Percentiles rank a stretch among this genome's conserved stretches.
These are phyloP conservation scores for Rhaphigaster nebulosa DNA, from an alignment of 2,888 invertebrate genomes.

Conservation along the genomic window DNA sequence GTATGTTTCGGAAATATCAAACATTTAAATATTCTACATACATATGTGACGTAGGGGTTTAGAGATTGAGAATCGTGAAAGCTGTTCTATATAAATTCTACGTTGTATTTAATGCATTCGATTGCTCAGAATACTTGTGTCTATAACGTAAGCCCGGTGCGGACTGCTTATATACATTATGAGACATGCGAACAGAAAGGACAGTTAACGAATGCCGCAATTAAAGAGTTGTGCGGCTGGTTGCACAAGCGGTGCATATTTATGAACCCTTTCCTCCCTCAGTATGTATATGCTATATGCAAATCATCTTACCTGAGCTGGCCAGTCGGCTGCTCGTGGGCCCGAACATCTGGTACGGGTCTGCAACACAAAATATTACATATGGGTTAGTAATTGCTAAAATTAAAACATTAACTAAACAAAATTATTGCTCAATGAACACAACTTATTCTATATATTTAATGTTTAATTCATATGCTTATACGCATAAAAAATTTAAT, in stretches of 20 bases:
- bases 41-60: too few species aligned
- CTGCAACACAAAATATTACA: conserved; percentile 72
- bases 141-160: neutral
- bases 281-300: neutral
- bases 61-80: too few species aligned
- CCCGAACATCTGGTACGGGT: conserved; percentile 99
- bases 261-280: neutral
- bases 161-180: neutral
- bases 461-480: too few species aligned
- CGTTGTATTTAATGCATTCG: neutral
- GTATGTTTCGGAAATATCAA: too few species aligned
- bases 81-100: neutral
- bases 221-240: neutral
- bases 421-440: too few species aligned
- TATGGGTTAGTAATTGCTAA: neutral
- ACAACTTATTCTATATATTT: too few species aligned
- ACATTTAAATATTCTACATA: too few species aligned
- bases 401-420: neutral
- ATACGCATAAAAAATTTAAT: too few species aligned
- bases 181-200: conserved; percentile 21
- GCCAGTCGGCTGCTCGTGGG: conserved; percentile 96
- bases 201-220: conserved; percentile 33
- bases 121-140: neutral
- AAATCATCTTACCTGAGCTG: conserved; percentile 83
- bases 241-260: conserved; percentile 8